Conservation (phyloP, 2,888 invertebrate genomes). For the Apodemia duryi region DNA sequence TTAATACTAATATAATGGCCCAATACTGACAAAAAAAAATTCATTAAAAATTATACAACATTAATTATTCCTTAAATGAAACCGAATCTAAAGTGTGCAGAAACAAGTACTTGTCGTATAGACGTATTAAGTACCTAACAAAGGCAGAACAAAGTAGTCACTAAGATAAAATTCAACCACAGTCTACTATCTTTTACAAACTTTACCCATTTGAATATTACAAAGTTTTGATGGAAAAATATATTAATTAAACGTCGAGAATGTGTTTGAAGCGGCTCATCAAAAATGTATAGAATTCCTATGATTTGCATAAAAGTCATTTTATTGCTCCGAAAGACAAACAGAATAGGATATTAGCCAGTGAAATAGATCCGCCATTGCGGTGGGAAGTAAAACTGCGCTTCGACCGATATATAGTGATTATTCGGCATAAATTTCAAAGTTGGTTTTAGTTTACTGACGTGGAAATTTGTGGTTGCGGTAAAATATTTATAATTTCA, state of each 20-base stretch:
- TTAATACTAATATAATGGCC: too few species aligned
- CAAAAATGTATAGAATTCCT: conserved; percentile 80
- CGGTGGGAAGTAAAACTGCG: conserved; percentile 34
- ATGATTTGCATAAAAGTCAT: conserved; percentile 80
- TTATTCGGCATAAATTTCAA: conserved; percentile 14
- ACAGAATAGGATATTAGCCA: conserved; percentile 76
- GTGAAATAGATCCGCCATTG: conserved; percentile 65
- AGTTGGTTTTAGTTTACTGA: not conserved
- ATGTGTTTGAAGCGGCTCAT: conserved; percentile 69
- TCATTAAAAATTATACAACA: too few species aligned
- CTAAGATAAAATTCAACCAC: conserved; percentile 16
- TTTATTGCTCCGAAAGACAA: conserved; percentile 79
- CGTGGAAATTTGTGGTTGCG: not conserved
- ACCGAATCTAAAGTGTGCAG: not conserved
- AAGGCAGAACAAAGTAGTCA: conserved; percentile 3
- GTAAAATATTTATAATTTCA: not conserved
- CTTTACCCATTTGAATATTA: conserved; percentile 41
- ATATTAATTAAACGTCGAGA: conserved; percentile 70
- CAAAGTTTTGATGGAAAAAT: conserved; percentile 69
- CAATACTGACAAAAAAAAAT: too few species aligned
- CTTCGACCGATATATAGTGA: not conserved
- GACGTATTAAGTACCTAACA: not conserved
- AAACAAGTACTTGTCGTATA: not conserved
- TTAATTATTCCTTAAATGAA: too few species aligned
- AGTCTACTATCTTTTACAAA: conserved; percentile 19